Conservation (phyloP, 2,888 invertebrate species). For the Drosophila pegasa region DNA sequence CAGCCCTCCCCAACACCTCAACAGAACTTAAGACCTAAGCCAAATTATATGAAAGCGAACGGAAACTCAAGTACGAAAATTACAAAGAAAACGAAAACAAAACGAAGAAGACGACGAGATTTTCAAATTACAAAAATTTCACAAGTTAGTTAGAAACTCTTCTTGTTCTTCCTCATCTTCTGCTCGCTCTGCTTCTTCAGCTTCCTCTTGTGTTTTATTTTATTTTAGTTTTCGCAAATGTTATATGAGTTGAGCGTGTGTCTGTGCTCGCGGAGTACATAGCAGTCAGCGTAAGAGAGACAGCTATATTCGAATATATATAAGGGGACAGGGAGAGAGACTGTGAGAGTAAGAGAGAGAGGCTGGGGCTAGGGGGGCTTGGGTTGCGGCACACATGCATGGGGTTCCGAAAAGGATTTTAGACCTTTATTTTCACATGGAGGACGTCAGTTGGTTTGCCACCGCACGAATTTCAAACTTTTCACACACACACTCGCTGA, state of each 20-base stretch:
- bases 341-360: background rate
- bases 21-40: background rate
- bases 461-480: constrained; percentile 80
- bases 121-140: constrained; percentile 71
- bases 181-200: constrained; percentile 22
- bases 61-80: constrained; percentile 17
- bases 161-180: constrained; percentile 29
- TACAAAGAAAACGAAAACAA: constrained; percentile 34
- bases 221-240: constrained; percentile 55
- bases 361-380: constrained; percentile 1
- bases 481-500: constrained; percentile 61
- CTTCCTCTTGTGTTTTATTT: constrained; percentile 33
- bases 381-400: constrained; percentile 36
- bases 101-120: constrained; percentile 34
- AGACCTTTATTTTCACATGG: constrained; percentile 77
- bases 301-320: constrained; percentile 1
- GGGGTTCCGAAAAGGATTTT: constrained; percentile 73
- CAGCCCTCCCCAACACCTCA: background rate
- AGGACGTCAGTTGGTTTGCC: constrained; percentile 75
- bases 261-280: constrained; percentile 28
- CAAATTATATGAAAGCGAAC: constrained; percentile 10
- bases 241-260: constrained; percentile 26
- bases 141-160: constrained; percentile 69
- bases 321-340: background rate
- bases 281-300: constrained; percentile 15